Evolutionary conservation across 2,113 vertebrate genomes (phyloP), one percentile per base, ranked within the genome.

Genomic region (Salminus brasiliensis): DNA sequence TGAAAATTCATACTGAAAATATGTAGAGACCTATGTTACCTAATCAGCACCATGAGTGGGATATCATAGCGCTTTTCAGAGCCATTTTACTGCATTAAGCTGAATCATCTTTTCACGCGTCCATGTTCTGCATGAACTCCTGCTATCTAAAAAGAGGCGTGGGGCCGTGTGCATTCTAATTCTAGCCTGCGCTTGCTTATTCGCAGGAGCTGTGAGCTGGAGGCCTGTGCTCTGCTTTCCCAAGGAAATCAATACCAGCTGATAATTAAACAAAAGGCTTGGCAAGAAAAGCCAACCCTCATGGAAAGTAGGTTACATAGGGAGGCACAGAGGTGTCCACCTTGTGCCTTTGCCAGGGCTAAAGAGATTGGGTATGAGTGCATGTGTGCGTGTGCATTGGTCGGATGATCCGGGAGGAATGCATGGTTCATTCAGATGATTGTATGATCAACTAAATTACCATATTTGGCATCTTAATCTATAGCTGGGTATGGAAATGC

Each of bases 221-320:
- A 89, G 86, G 88, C 82, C 87, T 86, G 85, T 85, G 88, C 89
- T 86, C 90, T 88, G 91, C 91, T 92, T 93, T 93, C 92, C 93
- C 92, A 93, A 92, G 92, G 92, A 93, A 93, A 93, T 94, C 93
- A 93, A 94, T 94, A 93, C 74, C 67, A 85, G 87, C 89, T 91
- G 92, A 92, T 94, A 94, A 94, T 94, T 94, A 93, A 94, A 93
- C 93, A 93, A 93, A 93, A 90, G 90, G 91, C 87, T 90, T 91
- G 90, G 88, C 87, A 79, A 76, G 81, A 89, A 83, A 81, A 32
- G 3, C 72, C 83, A 87, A 67, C 88, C 88, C 85, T 86, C 88
- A 87, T 67, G 82, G 89, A 93, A 93, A 94, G 92, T 91, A 90
- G 91, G 92, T 92, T 92, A 93, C 87, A 91, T 85, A 85, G 88